phyloP scores from a whole-genome alignment of 2,797 vertebrate genomes.

The Poecilia velifera region DNA sequence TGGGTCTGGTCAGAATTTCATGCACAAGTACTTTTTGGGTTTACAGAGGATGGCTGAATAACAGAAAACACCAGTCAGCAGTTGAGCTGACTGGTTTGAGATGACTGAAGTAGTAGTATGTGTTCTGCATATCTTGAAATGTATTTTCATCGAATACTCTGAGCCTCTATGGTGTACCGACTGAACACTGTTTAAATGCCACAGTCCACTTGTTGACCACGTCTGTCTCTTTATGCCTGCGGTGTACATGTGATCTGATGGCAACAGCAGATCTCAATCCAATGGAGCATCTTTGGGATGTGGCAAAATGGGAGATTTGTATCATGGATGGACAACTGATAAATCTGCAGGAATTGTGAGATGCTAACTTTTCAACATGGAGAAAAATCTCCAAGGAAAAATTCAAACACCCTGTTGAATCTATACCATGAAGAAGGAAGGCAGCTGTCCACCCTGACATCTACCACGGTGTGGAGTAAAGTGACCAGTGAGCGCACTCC shows the following conservation, averaged over 20 bases:
- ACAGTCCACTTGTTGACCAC: background rate
- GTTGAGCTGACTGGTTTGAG: too few relatives aligned
- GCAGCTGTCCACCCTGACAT: background rate
- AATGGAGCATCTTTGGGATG: background rate
- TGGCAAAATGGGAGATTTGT: background rate
- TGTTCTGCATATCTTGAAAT: too few relatives aligned
- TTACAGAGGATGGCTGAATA: too few relatives aligned
- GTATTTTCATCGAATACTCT: background rate
- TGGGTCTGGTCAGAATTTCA: too few relatives aligned
- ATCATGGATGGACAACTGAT: background rate
- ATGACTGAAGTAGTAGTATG: too few relatives aligned
- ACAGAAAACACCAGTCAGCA: too few relatives aligned
- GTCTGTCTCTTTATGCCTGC: background rate
- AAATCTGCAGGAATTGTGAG: background rate
- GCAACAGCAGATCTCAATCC: background rate
- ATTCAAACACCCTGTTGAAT: background rate
- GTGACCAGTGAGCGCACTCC: background rate
- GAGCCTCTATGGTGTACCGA: background rate
- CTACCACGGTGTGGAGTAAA: background rate
- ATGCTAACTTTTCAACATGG: background rate
- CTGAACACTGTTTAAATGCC: background rate
- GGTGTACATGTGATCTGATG: background rate
- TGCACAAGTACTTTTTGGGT: too few relatives aligned
- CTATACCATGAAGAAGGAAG: background rate
- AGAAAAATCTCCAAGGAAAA: background rate